A percentile compares a stretch with the other conserved stretches of the same genome.
These are phyloP conservation scores for Nomada fucata DNA, from an alignment of 2,888 invertebrate species.

Conservation along the genomic window DNA sequence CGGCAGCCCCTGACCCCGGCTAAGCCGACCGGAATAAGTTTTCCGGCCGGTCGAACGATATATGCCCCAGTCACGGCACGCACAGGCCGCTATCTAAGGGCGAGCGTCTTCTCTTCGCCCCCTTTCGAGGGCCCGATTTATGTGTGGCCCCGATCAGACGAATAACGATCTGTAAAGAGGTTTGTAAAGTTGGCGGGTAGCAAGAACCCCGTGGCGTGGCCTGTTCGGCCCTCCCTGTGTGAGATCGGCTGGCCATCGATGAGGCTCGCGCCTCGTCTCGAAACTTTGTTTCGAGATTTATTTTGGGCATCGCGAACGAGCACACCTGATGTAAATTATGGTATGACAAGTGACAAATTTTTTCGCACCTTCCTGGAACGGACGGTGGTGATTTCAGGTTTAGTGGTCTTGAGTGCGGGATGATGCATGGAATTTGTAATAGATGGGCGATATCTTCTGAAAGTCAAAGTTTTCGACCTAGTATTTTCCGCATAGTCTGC, in stretches of 20 bases:
- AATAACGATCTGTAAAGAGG: slow-evolving; percentile 84
- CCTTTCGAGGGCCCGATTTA: slow-evolving; percentile 72
- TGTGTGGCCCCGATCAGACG: slow-evolving; percentile 80
- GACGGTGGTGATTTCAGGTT: too few species aligned
- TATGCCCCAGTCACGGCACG: slow-evolving; percentile 54
- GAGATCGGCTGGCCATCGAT: slow-evolving; percentile 58
- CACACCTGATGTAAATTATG: slow-evolving; percentile 3
- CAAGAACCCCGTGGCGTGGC: slow-evolving; percentile 79
- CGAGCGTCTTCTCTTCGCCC: neutral
- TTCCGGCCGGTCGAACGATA: slow-evolving; percentile 63
- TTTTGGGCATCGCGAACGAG: slow-evolving; percentile 31
- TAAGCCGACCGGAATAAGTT: slow-evolving; percentile 77
- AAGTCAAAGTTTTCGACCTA: too few species aligned
- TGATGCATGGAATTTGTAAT: too few species aligned
- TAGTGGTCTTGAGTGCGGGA: too few species aligned
- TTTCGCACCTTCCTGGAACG: too few species aligned
- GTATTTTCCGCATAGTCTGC: too few species aligned
- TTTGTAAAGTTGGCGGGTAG: slow-evolving; percentile 82
- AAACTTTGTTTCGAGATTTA: slow-evolving; percentile 68
- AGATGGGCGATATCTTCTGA: too few species aligned
- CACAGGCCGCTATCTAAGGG: slow-evolving; percentile 24
- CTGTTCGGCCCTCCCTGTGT: slow-evolving; percentile 71
- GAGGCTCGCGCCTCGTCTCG: slow-evolving; percentile 55
- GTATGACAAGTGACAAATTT: too few species aligned
- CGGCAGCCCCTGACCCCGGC: slow-evolving; percentile 77